Evolutionary conservation across 2,113 vertebrate genomes (phyloP), one percentile per base, ranked within the genome.

Genomic region (Melierax canorus): DNA sequence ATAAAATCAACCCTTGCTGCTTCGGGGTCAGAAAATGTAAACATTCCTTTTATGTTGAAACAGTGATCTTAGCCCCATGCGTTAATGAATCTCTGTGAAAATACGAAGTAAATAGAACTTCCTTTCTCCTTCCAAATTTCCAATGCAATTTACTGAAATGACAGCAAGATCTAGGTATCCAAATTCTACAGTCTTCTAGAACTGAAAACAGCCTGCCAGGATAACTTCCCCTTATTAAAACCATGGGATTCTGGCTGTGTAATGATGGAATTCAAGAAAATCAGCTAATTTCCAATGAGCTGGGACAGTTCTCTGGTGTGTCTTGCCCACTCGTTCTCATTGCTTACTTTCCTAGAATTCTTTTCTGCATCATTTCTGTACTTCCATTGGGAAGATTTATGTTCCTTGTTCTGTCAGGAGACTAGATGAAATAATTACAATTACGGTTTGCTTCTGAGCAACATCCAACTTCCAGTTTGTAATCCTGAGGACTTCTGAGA

Each of bases 1-100:
- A 88, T 55, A 56, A 75, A 91, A 86, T 38, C 80, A 97, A 74
- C 66, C 91, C 83, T 73, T 58, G 75, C 58, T 92, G 76, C 66
- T 92, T 92, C 22, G 8, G 91, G 94, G 90, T 95, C 91, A 96
- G 80, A 85, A 83, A 82, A 69, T 43, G 21, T 29, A 81, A 43
- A 73, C 53, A 15, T 24, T 89, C 84, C 36, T 80, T 83, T 75
- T 24, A 36, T 9, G 7, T 19, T 82, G 59, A 24, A 67, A 15
- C 4, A 0, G 41, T 2, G 30, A 80, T 73, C 43, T 51, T 58
- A 71, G 36, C 43, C 27, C 26, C 1, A 1, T 20, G 34, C 30
- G 41, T 27, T 30, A 58, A 48, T 41, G 29, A 45, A 62, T 29
- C 24, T 29, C 76, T 8, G 3, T 15, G 67, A 41, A 94, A 94